A percentile compares a stretch with the other conserved stretches of the same genome.
These are phyloP conservation scores for Drosophila chauvacae DNA, from an alignment of 1,140 invertebrate species.

Conservation along the genomic window DNA sequence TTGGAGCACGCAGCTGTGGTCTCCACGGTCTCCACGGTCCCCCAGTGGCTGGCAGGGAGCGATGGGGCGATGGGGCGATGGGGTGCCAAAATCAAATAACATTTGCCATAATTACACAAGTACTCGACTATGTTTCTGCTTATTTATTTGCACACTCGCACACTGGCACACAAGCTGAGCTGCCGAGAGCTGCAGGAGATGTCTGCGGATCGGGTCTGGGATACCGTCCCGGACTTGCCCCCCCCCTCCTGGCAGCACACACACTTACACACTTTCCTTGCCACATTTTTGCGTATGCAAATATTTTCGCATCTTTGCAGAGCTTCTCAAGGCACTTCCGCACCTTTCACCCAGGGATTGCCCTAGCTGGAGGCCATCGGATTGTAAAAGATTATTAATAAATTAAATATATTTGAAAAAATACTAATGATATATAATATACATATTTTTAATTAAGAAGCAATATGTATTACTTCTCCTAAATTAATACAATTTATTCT, in stretches of 20 bases:
- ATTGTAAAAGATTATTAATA: neutral
- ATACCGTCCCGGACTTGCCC: neutral
- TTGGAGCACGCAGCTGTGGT: conserved; percentile 47
- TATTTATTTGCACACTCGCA: conserved; percentile 48
- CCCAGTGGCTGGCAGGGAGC: no score
- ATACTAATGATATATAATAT: no score
- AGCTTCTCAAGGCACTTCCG: conserved; percentile 48
- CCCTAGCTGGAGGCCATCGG: neutral
- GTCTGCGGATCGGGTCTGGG: conserved; percentile 27
- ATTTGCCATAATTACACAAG: conserved; percentile 65
- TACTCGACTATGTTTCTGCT: conserved; percentile 60
- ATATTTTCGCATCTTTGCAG: conserved; percentile 51
- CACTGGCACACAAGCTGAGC: neutral
- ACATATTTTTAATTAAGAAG: neutral
- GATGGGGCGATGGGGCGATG: neutral
- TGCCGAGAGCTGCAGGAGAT: conserved; percentile 12
- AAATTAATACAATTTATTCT: neutral
- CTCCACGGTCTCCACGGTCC: conserved; percentile 1
- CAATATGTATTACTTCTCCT: neutral
- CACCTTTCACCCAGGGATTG: conserved; percentile 45
- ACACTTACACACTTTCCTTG: conserved; percentile 28
- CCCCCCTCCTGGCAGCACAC: neutral
- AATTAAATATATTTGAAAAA: neutral
- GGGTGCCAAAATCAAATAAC: conserved; percentile 59
- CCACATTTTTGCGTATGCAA: conserved; percentile 58